Percentiles rank a stretch among this genome's conserved stretches.
phyloP scores from a whole-genome alignment of 2,113 vertebrate species.

The Procavia capensis region DNA sequence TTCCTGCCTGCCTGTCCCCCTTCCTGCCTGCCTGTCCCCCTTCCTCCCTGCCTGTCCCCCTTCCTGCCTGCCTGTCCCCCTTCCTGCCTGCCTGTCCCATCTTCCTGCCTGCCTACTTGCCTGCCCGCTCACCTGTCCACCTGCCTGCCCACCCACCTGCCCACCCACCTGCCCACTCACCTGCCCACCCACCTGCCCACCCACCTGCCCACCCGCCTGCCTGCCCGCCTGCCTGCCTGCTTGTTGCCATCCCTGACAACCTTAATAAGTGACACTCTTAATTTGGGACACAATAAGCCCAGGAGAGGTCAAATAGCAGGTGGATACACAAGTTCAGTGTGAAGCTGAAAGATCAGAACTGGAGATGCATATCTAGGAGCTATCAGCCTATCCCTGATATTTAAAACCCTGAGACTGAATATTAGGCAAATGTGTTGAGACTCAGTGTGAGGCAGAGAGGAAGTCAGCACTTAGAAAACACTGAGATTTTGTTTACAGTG shows the following conservation, averaged over 20 bases:
- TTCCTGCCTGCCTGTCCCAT: neutral
- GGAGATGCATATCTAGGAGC: too few relatives aligned
- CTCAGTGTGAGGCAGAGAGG: neutral
- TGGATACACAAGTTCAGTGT: neutral
- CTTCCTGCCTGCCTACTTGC: too few relatives aligned
- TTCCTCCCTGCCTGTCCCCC: too few relatives aligned
- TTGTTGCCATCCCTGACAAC: neutral
- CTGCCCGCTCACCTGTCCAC: too few relatives aligned
- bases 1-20: neutral
- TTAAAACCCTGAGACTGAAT: neutral
- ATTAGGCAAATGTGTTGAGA: neutral
- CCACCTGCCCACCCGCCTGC: too few relatives aligned
- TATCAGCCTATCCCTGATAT: neutral
- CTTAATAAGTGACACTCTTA: neutral
- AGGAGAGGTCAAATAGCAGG: neutral
- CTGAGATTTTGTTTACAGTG: neutral
- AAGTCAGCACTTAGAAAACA: neutral
- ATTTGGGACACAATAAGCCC: neutral
- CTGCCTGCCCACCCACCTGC: too few relatives aligned
- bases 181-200: too few relatives aligned
- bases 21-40: neutral
- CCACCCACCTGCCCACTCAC: too few relatives aligned
- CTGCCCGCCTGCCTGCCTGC: neutral
- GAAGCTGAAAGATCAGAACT: neutral
- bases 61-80: neutral